These are phyloP conservation scores for Diadumene lineata DNA, from an alignment of 92 coral and sea anemone species.

Conservation along the genomic window DNA sequence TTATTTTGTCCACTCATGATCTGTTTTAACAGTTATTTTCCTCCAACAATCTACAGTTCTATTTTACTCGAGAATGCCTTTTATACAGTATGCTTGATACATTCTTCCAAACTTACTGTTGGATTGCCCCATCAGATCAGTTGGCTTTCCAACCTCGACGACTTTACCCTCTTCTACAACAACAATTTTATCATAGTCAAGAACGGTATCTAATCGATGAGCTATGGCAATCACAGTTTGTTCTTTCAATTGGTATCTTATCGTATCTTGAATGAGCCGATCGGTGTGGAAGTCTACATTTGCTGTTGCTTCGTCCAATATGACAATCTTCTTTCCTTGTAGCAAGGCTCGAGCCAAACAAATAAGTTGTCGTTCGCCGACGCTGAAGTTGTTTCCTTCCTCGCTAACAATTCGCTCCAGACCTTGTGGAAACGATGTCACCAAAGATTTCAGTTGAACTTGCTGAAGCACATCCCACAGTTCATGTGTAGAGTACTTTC, in stretches of 20 bases:
- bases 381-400: constrained; percentile 59
- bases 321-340: constrained; percentile 50
- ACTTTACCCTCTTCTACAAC: constrained; percentile 31
- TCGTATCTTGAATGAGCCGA: constrained; percentile 9
- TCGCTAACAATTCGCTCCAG: constrained; percentile 42
- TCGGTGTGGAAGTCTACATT: constrained; percentile 32
- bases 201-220: constrained; percentile 30
- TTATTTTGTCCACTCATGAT: too few species aligned
- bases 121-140: not conserved
- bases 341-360: constrained; percentile 58
- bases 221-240: constrained; percentile 28
- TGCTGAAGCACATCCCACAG: constrained; percentile 58
- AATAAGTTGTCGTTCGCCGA: constrained; percentile 57
- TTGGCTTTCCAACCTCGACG: constrained; percentile 21
- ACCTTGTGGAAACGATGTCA: constrained; percentile 38
- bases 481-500: constrained; percentile 17
- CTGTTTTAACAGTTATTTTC: too few species aligned
- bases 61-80: not conserved
- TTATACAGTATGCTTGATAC: constrained; percentile 11
- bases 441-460: constrained; percentile 43
- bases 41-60: too few species aligned
- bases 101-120: constrained; percentile 6
- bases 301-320: constrained; percentile 66
- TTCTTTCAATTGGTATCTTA: not conserved
- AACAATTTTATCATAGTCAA: constrained; percentile 25